Percentiles rank a stretch among this genome's conserved stretches.
These are phyloP conservation scores for Elysia crispata DNA, from an alignment of 2,888 invertebrate genomes.

Conservation along the genomic window DNA sequence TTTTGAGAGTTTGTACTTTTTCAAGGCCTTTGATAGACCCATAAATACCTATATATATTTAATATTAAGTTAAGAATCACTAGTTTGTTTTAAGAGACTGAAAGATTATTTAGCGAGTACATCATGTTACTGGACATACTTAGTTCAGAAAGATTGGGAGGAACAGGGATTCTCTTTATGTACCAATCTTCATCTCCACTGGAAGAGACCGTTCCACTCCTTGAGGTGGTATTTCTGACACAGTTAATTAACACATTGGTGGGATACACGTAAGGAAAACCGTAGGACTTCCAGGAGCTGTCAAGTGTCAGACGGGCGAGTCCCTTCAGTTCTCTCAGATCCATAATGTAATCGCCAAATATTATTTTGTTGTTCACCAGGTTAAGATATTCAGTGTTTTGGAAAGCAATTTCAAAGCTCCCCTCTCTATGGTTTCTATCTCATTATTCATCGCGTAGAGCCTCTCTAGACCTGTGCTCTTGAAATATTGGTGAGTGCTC, in stretches of 20 bases:
- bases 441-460: conserved; percentile 48
- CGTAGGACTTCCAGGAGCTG: neutral
- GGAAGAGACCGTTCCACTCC: too few relatives aligned
- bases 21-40: conserved; percentile 42
- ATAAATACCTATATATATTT: conserved; percentile 32
- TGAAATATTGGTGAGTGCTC: conserved; percentile 26
- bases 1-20: conserved; percentile 28
- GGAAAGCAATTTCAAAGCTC: conserved; percentile 45
- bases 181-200: too few relatives aligned
- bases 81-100: conserved; percentile 34
- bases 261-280: conserved; percentile 17
- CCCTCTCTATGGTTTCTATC: conserved; percentile 46
- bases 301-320: conserved; percentile 38
- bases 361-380: conserved; percentile 41
- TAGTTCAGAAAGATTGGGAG: conserved; percentile 33
- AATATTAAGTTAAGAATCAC: conserved; percentile 22
- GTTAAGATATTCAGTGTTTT: conserved; percentile 30
- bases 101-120: conserved; percentile 35
- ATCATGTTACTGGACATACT: conserved; percentile 36
- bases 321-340: conserved; percentile 30
- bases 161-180: conserved; percentile 22
- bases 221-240: neutral
- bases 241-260: neutral
- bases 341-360: conserved; percentile 44
- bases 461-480: conserved; percentile 33